Base-by-base conservation (phyloP, 2,113 vertebrate genomes). In the Amphiprion percula region DNA sequence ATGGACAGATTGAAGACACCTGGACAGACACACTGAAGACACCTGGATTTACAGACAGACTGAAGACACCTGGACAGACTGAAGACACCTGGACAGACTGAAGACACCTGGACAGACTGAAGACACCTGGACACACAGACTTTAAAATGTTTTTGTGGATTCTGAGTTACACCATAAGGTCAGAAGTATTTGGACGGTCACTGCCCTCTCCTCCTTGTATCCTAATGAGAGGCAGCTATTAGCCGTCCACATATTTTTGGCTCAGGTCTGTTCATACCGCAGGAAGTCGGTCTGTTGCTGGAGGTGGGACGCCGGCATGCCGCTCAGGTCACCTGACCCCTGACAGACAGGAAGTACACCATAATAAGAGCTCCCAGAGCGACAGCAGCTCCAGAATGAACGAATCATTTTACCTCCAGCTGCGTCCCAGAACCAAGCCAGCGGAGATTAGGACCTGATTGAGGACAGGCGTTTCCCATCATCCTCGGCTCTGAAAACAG, bases 251-350 rank as follows among this genome's bases (percentile, higher is more conserved):
- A 44, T n/a, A 50, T 17, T 50, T 50, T 19, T 49, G 16, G 17
- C 5, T 19, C 47, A 6, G 12, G 17, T 10, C 1, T 44, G 24
- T 12, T 4, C 93, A 69, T 94, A 98, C 98, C 92, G 95, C 66
- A 97, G 92, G 74, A 96, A 96, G 89, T 95, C 86, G 0, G 91
- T 94, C 61, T 95, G 80, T 50, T 82, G 94, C 21, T 93, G 94
- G 77, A 95, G 93, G 59, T 94, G 89, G 81, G 94, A 87, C 37
- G 83, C 66, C 62, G 94, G 92, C 0, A 92, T 93, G 85, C 84
- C 94, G 77, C 88, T 90, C 78, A 96, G 77, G 37, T 80, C 75
- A 33, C 84, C 50, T 56, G 80, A 84, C 17, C 60, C 88, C 96
- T 96, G 68, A 33, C 61, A 68, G 28, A 62, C 54, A 84, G 52